Evolutionary conservation across 2,888 invertebrate genomes (phyloP).

Genomic region (Ephialtes manifestator): DNA sequence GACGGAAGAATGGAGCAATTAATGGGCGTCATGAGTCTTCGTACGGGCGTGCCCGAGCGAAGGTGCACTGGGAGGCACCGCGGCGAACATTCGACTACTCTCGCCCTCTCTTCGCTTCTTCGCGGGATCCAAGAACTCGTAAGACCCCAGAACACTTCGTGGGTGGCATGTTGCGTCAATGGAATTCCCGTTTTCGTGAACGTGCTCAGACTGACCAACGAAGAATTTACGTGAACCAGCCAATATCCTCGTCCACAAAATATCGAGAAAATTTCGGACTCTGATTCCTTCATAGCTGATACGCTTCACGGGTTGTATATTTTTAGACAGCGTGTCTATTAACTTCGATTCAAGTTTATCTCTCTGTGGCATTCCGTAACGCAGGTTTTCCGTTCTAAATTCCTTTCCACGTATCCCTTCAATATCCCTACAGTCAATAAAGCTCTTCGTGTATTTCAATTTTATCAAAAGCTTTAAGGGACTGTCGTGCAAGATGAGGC

Average conservation of each 20-base stretch:
- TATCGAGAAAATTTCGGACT: slow-evolving; percentile 29
- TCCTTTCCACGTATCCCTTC: too few species aligned
- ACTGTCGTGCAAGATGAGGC: background rate
- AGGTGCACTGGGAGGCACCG: slow-evolving; percentile 56
- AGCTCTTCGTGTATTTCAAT: too few species aligned
- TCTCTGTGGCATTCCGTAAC: background rate
- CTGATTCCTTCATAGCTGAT: slow-evolving; percentile 23
- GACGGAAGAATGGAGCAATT: slow-evolving; percentile 80
- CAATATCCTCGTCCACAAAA: slow-evolving; percentile 48
- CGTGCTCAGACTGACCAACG: slow-evolving; percentile 76
- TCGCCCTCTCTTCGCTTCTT: slow-evolving; percentile 36
- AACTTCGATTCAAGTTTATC: background rate
- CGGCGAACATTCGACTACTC: slow-evolving; percentile 61
- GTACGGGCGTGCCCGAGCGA: slow-evolving; percentile 72
- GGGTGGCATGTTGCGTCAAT: slow-evolving; percentile 74
- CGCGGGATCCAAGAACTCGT: slow-evolving; percentile 52
- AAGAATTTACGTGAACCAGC: slow-evolving; percentile 43
- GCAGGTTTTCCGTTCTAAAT: background rate
- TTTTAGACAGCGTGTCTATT: background rate
- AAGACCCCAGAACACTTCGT: slow-evolving; percentile 36
- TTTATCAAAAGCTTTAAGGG: too few species aligned
- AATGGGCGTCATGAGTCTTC: slow-evolving; percentile 79
- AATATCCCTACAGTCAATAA: too few species aligned
- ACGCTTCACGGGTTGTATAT: slow-evolving; percentile 1
- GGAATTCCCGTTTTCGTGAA: slow-evolving; percentile 79